Conservation (phyloP, 2,888 invertebrate species). For the Idaea straminata region DNA sequence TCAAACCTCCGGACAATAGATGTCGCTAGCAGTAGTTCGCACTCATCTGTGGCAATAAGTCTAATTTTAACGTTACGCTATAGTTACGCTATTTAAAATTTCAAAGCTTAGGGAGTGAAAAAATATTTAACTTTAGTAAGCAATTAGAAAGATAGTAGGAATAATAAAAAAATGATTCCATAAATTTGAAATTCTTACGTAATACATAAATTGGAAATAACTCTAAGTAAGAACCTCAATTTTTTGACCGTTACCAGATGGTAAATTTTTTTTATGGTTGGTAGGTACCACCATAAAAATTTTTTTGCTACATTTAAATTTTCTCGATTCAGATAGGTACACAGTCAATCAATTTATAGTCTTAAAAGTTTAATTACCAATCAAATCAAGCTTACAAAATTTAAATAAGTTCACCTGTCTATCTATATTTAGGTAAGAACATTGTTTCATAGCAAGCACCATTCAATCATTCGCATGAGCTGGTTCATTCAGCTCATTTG, state of each 20-base stretch:
- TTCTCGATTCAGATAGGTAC: too few relatives aligned
- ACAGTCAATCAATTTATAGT: too few relatives aligned
- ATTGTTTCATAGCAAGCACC: slow-evolving; percentile 70
- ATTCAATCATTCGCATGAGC: slow-evolving; percentile 78
- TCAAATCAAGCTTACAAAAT: neutral
- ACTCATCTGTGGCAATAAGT: neutral
- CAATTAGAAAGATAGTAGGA: too few relatives aligned
- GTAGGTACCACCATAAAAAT: too few relatives aligned
- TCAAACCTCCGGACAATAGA: neutral
- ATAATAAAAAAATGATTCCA: too few relatives aligned
- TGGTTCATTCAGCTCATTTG: slow-evolving; percentile 79
- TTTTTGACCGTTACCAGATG: too few relatives aligned
- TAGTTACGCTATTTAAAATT: neutral
- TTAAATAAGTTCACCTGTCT: neutral
- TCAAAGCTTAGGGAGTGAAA: too few relatives aligned
- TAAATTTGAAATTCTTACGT: neutral
- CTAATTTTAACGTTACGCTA: neutral
- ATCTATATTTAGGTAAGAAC: slow-evolving; percentile 11
- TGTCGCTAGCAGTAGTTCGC: neutral
- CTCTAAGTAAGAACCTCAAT: slow-evolving; percentile 3
- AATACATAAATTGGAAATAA: slow-evolving; percentile 12
- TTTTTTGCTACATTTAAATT: neutral
- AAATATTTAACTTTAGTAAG: too few relatives aligned
- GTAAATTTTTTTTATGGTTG: too few relatives aligned
- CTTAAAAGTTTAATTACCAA: neutral